These are phyloP conservation scores for Octomys mimax DNA, from an alignment of 2,797 vertebrate species.

Conservation along the genomic window DNA sequence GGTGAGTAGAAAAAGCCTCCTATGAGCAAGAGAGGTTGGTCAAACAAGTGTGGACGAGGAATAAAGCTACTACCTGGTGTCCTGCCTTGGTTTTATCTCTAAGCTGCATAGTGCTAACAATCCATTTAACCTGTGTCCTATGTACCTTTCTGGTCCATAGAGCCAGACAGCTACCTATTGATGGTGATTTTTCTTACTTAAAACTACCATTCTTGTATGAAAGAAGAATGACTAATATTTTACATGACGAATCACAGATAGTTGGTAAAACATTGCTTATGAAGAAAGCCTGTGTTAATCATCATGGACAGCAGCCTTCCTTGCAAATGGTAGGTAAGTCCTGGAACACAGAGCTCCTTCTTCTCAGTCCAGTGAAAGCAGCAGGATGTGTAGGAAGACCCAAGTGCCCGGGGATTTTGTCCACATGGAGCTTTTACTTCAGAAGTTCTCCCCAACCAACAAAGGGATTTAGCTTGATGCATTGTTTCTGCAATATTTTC, in stretches of 20 bases:
- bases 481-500: background rate
- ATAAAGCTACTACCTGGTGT: background rate
- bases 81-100: constrained; percentile 34
- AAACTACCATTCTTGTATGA: background rate
- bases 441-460: background rate
- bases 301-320: background rate
- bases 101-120: background rate
- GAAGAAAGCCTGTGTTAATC: background rate
- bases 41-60: background rate
- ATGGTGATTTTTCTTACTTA: background rate
- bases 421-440: too few relatives aligned
- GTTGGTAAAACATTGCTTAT: background rate
- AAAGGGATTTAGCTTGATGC: background rate
- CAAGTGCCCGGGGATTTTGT: accelerated
- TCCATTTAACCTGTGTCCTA: background rate
- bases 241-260: background rate
- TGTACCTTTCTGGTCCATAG: background rate
- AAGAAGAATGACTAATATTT: background rate
- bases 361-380: accelerated
- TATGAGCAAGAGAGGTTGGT: background rate
- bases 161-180: background rate
- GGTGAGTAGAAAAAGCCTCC: background rate
- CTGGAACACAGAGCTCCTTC: background rate
- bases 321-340: too few relatives aligned
- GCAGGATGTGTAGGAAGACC: background rate